A percentile compares a stretch with the other conserved stretches of the same genome.
Evolutionary conservation across 2,888 invertebrate species (phyloP).

Genomic region (Platynereis dumerilii): DNA sequence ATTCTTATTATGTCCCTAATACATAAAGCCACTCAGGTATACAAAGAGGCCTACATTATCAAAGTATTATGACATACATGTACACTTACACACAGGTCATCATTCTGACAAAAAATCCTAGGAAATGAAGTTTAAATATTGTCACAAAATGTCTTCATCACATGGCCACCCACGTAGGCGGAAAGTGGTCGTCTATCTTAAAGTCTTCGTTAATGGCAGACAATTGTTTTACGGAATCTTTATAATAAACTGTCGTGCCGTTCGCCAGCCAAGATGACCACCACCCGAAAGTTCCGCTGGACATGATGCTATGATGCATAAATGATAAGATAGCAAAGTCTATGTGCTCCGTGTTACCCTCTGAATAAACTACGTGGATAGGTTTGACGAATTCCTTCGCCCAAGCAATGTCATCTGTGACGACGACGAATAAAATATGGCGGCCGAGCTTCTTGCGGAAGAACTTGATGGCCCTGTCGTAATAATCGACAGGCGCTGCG

Average conservation of each 20-base stretch:
- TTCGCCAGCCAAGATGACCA: slow-evolving; percentile 62
- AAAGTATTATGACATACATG: too few species aligned
- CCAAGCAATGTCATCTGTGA: slow-evolving; percentile 61
- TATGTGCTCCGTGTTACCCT: slow-evolving; percentile 46
- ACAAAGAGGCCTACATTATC: too few species aligned
- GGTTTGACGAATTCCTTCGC: slow-evolving; percentile 39
- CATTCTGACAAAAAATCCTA: too few species aligned
- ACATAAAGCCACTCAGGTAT: too few species aligned
- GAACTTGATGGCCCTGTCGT: slow-evolving; percentile 50
- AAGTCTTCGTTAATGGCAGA: slow-evolving; percentile 53
- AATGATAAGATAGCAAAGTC: slow-evolving; percentile 58
- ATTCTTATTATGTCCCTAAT: too few species aligned
- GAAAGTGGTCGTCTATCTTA: slow-evolving; percentile 58
- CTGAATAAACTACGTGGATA: slow-evolving; percentile 40
- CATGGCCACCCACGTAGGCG: slow-evolving; percentile 56
- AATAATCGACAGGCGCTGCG: slow-evolving; percentile 56
- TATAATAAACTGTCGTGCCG: slow-evolving; percentile 58
- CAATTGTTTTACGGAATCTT: slow-evolving; percentile 55
- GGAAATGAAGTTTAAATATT: too few species aligned
- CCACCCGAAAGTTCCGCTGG: slow-evolving; percentile 63
- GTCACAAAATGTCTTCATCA: too few species aligned
- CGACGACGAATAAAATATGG: slow-evolving; percentile 55
- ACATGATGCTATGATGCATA: slow-evolving; percentile 58
- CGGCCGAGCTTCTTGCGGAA: slow-evolving; percentile 41
- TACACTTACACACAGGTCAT: too few species aligned